Percentiles rank a stretch among this genome's conserved stretches.
These are phyloP conservation scores for Amblyteles armatorius DNA, from an alignment of 2,888 invertebrate genomes.

Conservation along the genomic window DNA sequence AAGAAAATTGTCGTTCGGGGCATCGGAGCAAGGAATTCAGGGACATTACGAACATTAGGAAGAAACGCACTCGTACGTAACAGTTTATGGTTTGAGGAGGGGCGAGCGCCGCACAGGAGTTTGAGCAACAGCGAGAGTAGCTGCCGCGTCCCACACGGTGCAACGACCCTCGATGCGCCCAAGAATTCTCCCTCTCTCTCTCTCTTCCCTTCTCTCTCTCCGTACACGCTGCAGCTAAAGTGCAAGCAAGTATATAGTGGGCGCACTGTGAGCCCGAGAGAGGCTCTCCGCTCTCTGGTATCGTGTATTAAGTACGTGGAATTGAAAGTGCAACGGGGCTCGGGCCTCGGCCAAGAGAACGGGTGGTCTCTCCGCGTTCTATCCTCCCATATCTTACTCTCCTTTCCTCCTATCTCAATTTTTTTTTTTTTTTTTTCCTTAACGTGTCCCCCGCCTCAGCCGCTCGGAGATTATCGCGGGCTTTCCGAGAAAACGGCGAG, in stretches of 20 bases:
- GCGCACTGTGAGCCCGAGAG: conserved; percentile 40
- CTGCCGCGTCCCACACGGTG: conserved; percentile 75
- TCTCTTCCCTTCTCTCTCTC: conserved; percentile 4
- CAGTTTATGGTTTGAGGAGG: conserved; percentile 28
- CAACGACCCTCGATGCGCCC: conserved; percentile 76
- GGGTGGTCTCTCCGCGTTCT: conserved; percentile 62
- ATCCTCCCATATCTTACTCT: conserved; percentile 37
- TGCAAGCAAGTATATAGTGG: conserved; percentile 55
- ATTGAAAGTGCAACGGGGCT: conserved; percentile 65
- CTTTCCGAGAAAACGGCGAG: conserved; percentile 60
- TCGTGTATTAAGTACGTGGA: conserved; percentile 67
- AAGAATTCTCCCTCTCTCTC: conserved; percentile 50
- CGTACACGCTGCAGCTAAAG: conserved; percentile 58
- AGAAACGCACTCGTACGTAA: conserved; percentile 5
- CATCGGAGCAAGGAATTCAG: background rate
- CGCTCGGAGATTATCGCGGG: conserved; percentile 61
- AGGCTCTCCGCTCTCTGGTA: conserved; percentile 48
- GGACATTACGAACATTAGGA: conserved; percentile 31
- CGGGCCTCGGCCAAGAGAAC: conserved; percentile 51
- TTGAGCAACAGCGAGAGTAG: conserved; percentile 64
- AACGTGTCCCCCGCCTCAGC: conserved; percentile 22
- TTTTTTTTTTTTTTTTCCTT: conserved; percentile 11
- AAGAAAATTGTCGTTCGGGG: background rate
- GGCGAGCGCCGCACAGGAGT: conserved; percentile 57
- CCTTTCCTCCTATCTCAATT: conserved; percentile 38